Conservation (phyloP, 2,888 invertebrate species). For the Parasteatoda lunata region DNA sequence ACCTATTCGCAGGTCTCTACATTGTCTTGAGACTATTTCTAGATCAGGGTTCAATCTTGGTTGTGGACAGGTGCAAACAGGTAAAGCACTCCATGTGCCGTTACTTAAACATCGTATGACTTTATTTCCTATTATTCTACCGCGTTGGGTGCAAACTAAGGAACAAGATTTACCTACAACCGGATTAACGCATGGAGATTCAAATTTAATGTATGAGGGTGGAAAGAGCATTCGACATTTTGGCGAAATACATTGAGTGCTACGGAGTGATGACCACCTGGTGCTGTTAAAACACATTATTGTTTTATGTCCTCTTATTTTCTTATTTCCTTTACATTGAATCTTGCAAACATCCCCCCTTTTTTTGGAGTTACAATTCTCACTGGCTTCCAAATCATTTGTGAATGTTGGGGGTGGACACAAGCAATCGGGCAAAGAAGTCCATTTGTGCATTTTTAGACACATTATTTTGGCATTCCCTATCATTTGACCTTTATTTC, state of each 20-base stretch:
- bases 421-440: not conserved
- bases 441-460: not conserved
- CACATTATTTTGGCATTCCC: not conserved
- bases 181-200: too few relatives aligned
- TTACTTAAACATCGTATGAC: not conserved
- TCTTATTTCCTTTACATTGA: not conserved
- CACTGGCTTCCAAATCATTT: not conserved
- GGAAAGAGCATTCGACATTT: too few relatives aligned
- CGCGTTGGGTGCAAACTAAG: not conserved
- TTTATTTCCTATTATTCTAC: not conserved
- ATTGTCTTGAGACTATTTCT: not conserved
- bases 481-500: not conserved
- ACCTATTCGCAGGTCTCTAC: not conserved
- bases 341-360: not conserved
- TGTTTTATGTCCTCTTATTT: not conserved
- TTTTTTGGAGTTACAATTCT: not conserved
- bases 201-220: too few relatives aligned
- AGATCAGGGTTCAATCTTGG: not conserved
- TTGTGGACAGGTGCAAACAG: constrained; percentile 10
- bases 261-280: not conserved
- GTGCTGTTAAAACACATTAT: not conserved
- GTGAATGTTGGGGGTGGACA: not conserved
- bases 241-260: too few relatives aligned
- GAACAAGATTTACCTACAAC: not conserved
- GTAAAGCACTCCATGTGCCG: not conserved